Base-by-base conservation (phyloP, 35 echinoderm and acorn worm genomes). In the Acanthaster planci region DNA sequence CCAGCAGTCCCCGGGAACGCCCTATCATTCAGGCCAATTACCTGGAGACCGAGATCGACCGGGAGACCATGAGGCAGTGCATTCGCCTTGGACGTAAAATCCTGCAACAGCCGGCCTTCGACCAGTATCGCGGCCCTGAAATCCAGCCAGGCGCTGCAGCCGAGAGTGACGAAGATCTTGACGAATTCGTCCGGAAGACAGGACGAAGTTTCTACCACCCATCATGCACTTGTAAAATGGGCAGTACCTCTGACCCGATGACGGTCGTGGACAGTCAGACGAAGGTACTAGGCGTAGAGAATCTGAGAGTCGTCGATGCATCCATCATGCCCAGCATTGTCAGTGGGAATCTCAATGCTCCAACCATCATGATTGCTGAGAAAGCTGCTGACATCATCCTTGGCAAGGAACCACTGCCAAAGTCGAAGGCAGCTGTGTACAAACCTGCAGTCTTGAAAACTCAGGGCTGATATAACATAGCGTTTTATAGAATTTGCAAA, bases 291-390 rank as follows among this genome's bases (percentile, higher is more conserved):
- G 96, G 96, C n/a, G 23, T 99, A 40, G 79, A 93, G 34, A 89
- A 89, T 84, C 88, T 99, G 31, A 77, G 92, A 19, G 89, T 99
- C 27, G 96, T 99, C 8, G 96, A 99, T 60, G 92, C 96, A 5
- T 99, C 96, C 23, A 92, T 99, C 16, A 99, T 99, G 96, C 96
- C 96, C 23, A 99, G 92, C 32, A 64, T 99, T 22, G 86, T 83
- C 21, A 99, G 88, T 89, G 96, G 96, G 1, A 99, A 99, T 55
- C 82, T 94, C 2, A 99, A 99, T 82, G 92, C 96, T 35, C 96
- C 96, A 21, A 91, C 89, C 16, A 97, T 93, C 72, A 97, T 99
- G 96, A 85, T 99, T 37, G 96, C 96, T 51, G 96, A 99, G 27
- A 99, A 99, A 47, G 81, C 96, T 86, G 96, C 96, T 52, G 96